Conservation (phyloP, 2,113 vertebrate species). For the Muscicapa adusta region DNA sequence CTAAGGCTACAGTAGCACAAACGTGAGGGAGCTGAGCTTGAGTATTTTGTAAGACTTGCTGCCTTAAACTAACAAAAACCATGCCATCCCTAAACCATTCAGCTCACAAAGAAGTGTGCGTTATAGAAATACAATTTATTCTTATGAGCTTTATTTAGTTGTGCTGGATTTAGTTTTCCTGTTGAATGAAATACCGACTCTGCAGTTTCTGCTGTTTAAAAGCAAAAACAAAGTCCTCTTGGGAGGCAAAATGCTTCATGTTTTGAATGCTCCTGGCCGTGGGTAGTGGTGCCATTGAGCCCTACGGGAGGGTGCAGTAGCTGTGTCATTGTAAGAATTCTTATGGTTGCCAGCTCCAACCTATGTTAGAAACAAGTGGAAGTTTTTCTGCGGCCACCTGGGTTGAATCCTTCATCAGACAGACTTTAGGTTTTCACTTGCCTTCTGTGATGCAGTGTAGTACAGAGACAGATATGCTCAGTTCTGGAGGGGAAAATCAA, state of each 20-base stretch:
- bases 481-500: neutral
- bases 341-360: neutral
- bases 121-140: neutral
- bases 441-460: neutral
- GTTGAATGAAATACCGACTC: neutral
- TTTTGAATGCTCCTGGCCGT: neutral
- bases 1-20: slow-evolving; percentile 48
- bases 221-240: neutral
- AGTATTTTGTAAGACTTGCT: slow-evolving; percentile 42
- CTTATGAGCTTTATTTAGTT: neutral
- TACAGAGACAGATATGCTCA: neutral
- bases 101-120: neutral
- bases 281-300: slow-evolving; percentile 14
- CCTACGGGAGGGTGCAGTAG: neutral
- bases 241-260: slow-evolving; percentile 18
- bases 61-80: slow-evolving; percentile 36
- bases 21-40: slow-evolving; percentile 27
- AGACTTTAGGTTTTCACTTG: neutral
- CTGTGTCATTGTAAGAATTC: neutral
- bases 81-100: neutral
- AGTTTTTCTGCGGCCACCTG: neutral
- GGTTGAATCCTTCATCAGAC: neutral
- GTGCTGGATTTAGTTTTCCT: slow-evolving; percentile 8
- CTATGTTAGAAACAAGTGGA: neutral
- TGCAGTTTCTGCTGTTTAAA: slow-evolving; percentile 25